A percentile compares a stretch with the other conserved stretches of the same genome.
Evolutionary conservation across 2,797 vertebrate species (phyloP).

Genomic region (Moxostoma hubbsi): DNA sequence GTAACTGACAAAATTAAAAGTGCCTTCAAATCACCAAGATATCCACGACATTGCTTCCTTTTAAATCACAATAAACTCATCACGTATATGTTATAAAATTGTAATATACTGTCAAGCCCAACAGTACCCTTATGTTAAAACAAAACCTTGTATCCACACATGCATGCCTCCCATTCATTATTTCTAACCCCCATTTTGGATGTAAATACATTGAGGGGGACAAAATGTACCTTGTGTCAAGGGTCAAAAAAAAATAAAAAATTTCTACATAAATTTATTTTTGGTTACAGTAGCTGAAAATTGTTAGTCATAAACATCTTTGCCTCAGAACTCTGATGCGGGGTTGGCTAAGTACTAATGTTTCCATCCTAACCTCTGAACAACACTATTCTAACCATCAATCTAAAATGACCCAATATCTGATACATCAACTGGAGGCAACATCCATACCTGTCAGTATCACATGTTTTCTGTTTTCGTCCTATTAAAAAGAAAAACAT

Average conservation of each 20-base stretch:
- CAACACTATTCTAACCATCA: conserved; percentile 8
- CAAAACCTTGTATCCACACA: conserved; percentile 40
- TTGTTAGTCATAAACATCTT: background rate
- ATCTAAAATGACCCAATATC: background rate
- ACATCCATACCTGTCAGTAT: conserved; percentile 14
- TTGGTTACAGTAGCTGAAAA: background rate
- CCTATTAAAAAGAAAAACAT: background rate
- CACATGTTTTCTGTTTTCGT: conserved; percentile 61
- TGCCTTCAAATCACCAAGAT: background rate
- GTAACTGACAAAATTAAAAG: background rate
- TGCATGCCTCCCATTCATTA: conserved; percentile 65
- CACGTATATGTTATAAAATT: background rate
- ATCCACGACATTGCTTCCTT: background rate
- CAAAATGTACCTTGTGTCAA: conserved; percentile 22
- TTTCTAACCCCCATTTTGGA: conserved; percentile 57
- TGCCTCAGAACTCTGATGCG: conserved; percentile 28
- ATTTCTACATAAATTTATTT: background rate
- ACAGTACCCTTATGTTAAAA: conserved; percentile 22
- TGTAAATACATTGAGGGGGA: conserved; percentile 52
- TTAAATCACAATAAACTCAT: background rate
- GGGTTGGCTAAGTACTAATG: conserved; percentile 18
- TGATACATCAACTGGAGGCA: background rate
- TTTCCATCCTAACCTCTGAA: conserved; percentile 27
- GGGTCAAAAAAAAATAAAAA: no score
- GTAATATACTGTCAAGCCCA: conserved; percentile 2